These are phyloP conservation scores for Phyllostomus discolor DNA, from an alignment of 2,113 vertebrate species.

Conservation along the genomic window DNA sequence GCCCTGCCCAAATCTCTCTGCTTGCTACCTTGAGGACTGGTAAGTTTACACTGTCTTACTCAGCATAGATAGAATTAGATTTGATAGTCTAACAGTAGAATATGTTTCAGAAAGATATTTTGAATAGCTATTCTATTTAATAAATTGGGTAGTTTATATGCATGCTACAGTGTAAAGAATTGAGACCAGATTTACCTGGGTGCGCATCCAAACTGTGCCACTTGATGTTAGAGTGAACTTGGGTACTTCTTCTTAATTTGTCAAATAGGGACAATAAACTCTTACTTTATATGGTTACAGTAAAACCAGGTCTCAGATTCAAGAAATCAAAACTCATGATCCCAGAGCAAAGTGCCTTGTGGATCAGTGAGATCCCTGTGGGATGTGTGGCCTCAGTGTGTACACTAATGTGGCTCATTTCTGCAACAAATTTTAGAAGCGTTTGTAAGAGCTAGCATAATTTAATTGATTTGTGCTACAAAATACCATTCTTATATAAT, in stretches of 20 bases:
- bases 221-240: not conserved
- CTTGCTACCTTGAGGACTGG: not conserved
- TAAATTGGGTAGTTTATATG: not conserved
- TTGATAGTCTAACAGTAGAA: not conserved
- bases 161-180: not conserved
- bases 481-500: not conserved
- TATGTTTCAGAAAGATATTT: not conserved
- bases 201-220: not conserved
- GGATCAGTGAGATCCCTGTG: not conserved
- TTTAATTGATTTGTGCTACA: not conserved
- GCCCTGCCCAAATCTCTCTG: not conserved
- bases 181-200: not conserved
- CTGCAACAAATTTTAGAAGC: not conserved
- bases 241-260: not conserved
- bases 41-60: not conserved
- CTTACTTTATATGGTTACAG: not conserved
- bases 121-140: not conserved
- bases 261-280: not conserved
- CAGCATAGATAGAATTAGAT: not conserved
- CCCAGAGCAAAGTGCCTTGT: not conserved
- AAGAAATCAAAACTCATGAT: not conserved
- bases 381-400: not conserved
- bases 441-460: not conserved
- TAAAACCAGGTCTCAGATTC: not conserved
- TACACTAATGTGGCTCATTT: not conserved